Evolutionary conservation across 2,113 vertebrate genomes (phyloP).

Genomic region (Lipophrys pholis): DNA sequence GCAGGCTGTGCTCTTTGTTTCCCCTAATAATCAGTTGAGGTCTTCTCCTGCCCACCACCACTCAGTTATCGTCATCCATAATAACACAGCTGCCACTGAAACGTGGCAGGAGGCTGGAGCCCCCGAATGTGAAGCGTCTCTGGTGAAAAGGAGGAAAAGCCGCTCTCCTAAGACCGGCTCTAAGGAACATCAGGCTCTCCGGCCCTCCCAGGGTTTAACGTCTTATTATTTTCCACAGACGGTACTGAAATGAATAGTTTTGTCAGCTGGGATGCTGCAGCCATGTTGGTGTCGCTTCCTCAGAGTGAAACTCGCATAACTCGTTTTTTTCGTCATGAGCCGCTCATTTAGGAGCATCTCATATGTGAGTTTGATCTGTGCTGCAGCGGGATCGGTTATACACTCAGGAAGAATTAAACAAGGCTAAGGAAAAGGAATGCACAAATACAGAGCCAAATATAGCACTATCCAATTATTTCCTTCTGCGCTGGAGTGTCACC

Average conservation of each 20-base stretch:
- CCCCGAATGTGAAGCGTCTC: constrained; percentile 66
- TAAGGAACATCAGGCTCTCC: constrained; percentile 65
- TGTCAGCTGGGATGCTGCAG: constrained; percentile 58
- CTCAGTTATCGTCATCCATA: constrained; percentile 71
- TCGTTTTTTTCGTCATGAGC: constrained; percentile 29
- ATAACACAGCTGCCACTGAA: constrained; percentile 70
- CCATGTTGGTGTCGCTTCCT: constrained; percentile 58
- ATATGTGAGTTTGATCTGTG: constrained; percentile 36
- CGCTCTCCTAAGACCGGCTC: constrained; percentile 60
- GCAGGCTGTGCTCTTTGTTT: constrained; percentile 57
- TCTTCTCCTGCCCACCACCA: constrained; percentile 62
- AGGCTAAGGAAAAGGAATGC: constrained; percentile 16
- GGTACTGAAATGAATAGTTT: constrained; percentile 67
- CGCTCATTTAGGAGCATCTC: constrained; percentile 45
- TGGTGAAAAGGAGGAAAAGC: constrained; percentile 63
- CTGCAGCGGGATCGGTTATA: constrained; percentile 15
- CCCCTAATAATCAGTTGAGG: constrained; percentile 72
- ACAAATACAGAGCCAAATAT: constrained; percentile 46
- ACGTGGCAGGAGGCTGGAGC: constrained; percentile 67
- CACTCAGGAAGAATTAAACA: constrained; percentile 33
- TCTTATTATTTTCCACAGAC: constrained; percentile 76
- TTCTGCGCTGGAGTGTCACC: constrained; percentile 20
- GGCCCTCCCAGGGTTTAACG: constrained; percentile 75
- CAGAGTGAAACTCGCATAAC: constrained; percentile 4
- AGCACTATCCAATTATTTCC: constrained; percentile 57